phyloP scores from a whole-genome alignment of 2,797 vertebrate species.

The Hippoglossus hippoglossus region DNA sequence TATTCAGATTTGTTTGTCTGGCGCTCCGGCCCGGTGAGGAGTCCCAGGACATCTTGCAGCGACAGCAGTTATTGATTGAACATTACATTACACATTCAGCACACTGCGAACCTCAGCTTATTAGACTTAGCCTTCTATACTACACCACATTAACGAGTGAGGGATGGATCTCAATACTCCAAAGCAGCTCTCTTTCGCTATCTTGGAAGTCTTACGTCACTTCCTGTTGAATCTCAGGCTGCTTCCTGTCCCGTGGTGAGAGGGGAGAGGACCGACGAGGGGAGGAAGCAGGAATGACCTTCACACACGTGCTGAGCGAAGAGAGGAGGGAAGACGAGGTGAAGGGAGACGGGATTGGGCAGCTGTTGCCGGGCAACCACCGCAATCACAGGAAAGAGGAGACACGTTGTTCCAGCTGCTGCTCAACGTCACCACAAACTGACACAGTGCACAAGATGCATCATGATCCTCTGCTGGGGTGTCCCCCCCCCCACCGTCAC shows the following conservation, averaged over 20 bases:
- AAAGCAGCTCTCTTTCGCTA: background rate
- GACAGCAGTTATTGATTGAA: conserved; percentile 56
- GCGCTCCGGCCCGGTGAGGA: background rate
- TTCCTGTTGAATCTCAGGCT: conserved; percentile 45
- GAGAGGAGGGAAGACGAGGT: conserved; percentile 33
- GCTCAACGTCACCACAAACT: conserved; percentile 38
- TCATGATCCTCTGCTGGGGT: background rate
- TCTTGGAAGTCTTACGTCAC: conserved; percentile 31
- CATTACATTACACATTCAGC: conserved; percentile 51
- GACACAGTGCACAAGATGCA: conserved; percentile 17
- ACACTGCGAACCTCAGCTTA: conserved; percentile 56
- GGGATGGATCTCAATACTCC: background rate
- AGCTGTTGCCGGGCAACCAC: conserved; percentile 73
- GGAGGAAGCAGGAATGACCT: conserved; percentile 66
- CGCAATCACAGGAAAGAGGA: conserved; percentile 56
- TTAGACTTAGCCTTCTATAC: conserved; percentile 11
- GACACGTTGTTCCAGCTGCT: conserved; percentile 24
- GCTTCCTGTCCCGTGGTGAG: conserved; percentile 18
- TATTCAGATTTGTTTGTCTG: conserved; percentile 10
- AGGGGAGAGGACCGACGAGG: background rate
- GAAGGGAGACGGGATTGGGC: conserved; percentile 46
- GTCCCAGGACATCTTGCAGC: conserved; percentile 54
- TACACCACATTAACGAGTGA: conserved; percentile 22
- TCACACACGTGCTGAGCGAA: conserved; percentile 60
- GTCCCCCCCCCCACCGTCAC: background rate